Base-by-base conservation (phyloP, 1,140 invertebrate species). In the Vollenhovia emeryi region DNA sequence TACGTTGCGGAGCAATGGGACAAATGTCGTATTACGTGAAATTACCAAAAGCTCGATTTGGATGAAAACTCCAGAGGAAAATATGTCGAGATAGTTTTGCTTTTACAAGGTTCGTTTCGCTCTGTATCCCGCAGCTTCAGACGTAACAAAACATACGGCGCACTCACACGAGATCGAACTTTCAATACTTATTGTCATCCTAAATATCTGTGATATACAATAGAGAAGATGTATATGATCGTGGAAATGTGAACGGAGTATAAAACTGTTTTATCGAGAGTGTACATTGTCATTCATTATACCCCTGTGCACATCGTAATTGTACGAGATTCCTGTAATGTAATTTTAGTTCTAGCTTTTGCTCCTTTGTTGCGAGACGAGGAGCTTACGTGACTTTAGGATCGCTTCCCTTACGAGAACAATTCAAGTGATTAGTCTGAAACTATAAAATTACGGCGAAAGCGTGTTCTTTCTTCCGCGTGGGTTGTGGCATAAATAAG, bases 131-230 rank as follows among this genome's bases (percentile, higher is more conserved):
- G 24, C 36, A 57, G 24, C 4, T 80, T 80, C 7, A 18, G 7
- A 71, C 30, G 43, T 52, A 55, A 48, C 11, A 55, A 45, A 24
- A 57, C 13, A 21, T 40, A 11, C 24, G 27, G 9, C 15, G 59
- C 13, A 52, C 2, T 68, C 4, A 55, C 24, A n/a, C 2, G 4
- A n/a, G n/a, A 43, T 57, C 2, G 6, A 55, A 40, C 9, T 50
- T 64, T 50, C n/a, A 27, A 78, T 15, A 69, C n/a, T 57, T 55
- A 11, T 68, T 50, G 18, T 78, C 36, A 64, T 57, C 8, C n/a
- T 55, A 80, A 80, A 80, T 71, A 71, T 80, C 78, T 71, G 64
- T 80, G 78, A 80, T 71, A 80, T 18, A 45, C 24, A 71, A 27
- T 57, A 33, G 18, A 55, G 3, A 55, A 30, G 3, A 62, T 64